Evolutionary conservation across 2,113 vertebrate genomes (phyloP).

Genomic region (Phasianus colchicus): DNA sequence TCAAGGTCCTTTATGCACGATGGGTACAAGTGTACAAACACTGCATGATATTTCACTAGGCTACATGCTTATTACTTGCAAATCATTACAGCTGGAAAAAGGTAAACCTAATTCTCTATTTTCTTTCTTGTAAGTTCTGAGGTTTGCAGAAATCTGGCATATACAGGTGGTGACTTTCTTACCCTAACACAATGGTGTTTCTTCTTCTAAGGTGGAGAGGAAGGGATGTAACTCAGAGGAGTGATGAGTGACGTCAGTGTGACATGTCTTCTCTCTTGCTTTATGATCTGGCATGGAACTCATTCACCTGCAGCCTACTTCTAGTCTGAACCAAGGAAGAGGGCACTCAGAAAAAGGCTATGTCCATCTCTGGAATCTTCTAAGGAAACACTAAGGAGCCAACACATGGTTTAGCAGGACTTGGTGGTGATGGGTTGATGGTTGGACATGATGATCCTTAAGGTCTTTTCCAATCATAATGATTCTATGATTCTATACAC

Average conservation of each 20-base stretch:
- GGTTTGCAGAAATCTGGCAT: not conserved
- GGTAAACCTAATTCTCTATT: not conserved
- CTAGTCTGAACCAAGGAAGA: not conserved
- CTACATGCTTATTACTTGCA: not conserved
- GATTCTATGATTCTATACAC: too few relatives aligned
- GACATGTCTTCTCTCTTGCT: not conserved
- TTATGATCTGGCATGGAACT: not conserved
- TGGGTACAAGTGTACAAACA: not conserved
- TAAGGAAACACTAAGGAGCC: not conserved
- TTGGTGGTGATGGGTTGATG: too few relatives aligned
- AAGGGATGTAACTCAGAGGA: not conserved
- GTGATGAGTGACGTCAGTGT: not conserved
- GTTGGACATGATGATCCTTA: too few relatives aligned
- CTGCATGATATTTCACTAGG: not conserved
- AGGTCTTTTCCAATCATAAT: too few relatives aligned
- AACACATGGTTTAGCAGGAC: too few relatives aligned
- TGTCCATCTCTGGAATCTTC: not conserved
- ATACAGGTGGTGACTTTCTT: not conserved
- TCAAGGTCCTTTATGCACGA: not conserved
- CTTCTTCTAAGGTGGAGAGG: not conserved
- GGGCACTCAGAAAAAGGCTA: not conserved
- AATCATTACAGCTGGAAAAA: not conserved
- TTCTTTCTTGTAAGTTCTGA: not conserved
- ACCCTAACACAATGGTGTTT: accelerated
- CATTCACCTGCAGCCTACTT: not conserved